Evolutionary conservation across 2,113 vertebrate species (phyloP).

Genomic region (Dipodomys spectabilis): DNA sequence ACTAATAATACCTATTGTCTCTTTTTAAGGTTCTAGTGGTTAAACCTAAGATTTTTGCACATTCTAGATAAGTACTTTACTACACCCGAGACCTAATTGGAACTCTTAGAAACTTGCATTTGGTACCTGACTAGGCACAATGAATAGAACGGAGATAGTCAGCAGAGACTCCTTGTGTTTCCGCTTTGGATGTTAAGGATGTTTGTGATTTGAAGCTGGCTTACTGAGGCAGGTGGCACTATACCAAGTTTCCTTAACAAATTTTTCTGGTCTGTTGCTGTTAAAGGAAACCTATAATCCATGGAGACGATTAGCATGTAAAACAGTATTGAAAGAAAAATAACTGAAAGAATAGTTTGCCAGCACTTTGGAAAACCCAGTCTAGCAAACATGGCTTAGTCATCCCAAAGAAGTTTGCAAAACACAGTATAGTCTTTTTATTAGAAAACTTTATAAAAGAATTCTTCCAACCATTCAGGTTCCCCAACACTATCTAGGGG

Average conservation of each 20-base stretch:
- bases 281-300: constrained; percentile 37
- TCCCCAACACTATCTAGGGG: background rate
- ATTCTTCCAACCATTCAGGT: background rate
- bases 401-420: background rate
- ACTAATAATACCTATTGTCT: background rate
- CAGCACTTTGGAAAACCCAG: background rate
- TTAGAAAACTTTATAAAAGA: constrained; percentile 24
- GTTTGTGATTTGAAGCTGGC: background rate
- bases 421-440: background rate
- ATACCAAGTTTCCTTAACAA: background rate
- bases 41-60: no score
- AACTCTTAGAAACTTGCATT: background rate
- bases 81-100: background rate
- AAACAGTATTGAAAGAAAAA: background rate
- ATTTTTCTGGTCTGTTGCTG: constrained; percentile 34
- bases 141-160: background rate
- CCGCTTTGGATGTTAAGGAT: background rate
- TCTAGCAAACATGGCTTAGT: background rate
- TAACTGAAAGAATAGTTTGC: constrained; percentile 21
- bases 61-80: no score
- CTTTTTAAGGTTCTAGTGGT: no score
- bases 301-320: background rate
- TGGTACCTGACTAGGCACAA: background rate
- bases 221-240: constrained; percentile 11
- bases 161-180: background rate